Percentiles rank a stretch among this genome's conserved stretches.
phyloP scores from a whole-genome alignment of 2,888 invertebrate genomes.

The Nephrocerus scutellatus region DNA sequence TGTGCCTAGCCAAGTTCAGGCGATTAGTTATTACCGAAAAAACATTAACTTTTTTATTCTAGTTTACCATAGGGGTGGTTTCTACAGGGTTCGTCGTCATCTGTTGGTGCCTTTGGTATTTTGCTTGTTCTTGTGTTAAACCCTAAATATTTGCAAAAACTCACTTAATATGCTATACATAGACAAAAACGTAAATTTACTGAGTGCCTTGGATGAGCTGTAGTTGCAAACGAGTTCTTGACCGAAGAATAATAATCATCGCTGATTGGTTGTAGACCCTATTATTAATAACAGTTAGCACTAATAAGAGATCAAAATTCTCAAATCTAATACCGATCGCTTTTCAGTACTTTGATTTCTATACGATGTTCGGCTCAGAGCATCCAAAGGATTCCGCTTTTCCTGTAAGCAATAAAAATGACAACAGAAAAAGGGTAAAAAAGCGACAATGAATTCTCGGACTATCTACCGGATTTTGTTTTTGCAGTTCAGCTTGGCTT shows the following conservation, averaged over 20 bases:
- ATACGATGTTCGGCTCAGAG: constrained; percentile 33
- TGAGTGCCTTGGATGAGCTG: constrained; percentile 6
- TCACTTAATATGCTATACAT: background rate
- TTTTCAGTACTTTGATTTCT: constrained; percentile 31
- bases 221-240: background rate
- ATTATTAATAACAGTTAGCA: background rate
- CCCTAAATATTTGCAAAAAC: no score
- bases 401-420: constrained; percentile 25
- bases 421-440: background rate
- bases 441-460: no score
- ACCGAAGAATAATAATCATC: no score
- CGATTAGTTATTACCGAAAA: no score
- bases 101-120: no score
- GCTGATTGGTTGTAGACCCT: constrained; percentile 17
- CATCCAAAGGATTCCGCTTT: constrained; percentile 40
- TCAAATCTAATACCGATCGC: constrained; percentile 29
- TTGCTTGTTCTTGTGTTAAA: no score
- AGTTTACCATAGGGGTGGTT: no score
- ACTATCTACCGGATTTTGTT: constrained; percentile 10
- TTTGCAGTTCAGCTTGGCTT: constrained; percentile 28
- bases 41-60: no score
- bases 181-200: constrained; percentile 4
- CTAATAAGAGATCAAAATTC: background rate
- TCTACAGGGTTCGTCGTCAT: no score
- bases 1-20: no score